Evolutionary conservation across 2,888 invertebrate species (phyloP), one percentile per base, ranked within the genome.

Genomic region (Agrotis exclamationis): DNA sequence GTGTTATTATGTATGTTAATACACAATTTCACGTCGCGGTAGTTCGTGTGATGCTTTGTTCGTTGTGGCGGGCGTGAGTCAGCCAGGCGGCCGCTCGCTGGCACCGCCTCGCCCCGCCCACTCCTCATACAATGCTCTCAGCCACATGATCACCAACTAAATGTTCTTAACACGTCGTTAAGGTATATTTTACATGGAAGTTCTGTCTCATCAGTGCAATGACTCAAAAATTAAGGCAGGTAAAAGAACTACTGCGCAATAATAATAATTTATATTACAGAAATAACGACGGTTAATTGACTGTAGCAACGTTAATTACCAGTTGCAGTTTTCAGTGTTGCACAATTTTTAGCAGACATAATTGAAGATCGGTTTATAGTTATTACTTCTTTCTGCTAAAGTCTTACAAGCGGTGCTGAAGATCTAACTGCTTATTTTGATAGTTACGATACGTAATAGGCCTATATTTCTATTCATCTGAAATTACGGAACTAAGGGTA

Each of bases 1-100:
- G 71, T 81, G 70, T 84, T 80, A 89, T 88, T 88, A 86, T 73
- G 77, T 86, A 88, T 87, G 84, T 84, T 83, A 89, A 88, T 89
- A 84, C 78, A 70, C 67, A 84, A 85, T 90, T 88, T 87, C 85
- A 86, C 81, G 87, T 86, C 75, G 81, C 84, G 72, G 70, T 83
- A 84, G 81, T 83, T 82, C 80, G 79, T 77, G 74, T 82, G 85
- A 74, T 84, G 89, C 87, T 88, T 89, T 88, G 79, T 87, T 80
- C 78, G 85, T 84, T 72, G 78, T 73, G 76, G 77, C 85, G 79
- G 75, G 28, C 64, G 39, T 88, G 89, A 87, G 81, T 88, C 87
- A 86, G 79, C 76, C 83, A 74, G 71, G 82, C 79, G 86, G 85
- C 28, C 70, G 75, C 79, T 48, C 68, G 44, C 63, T 69, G 76